Percentiles rank a stretch among this genome's conserved stretches.
These are phyloP conservation scores for Brachionus rotundiformis DNA, from an alignment of 1,140 invertebrate genomes.

Conservation along the genomic window DNA sequence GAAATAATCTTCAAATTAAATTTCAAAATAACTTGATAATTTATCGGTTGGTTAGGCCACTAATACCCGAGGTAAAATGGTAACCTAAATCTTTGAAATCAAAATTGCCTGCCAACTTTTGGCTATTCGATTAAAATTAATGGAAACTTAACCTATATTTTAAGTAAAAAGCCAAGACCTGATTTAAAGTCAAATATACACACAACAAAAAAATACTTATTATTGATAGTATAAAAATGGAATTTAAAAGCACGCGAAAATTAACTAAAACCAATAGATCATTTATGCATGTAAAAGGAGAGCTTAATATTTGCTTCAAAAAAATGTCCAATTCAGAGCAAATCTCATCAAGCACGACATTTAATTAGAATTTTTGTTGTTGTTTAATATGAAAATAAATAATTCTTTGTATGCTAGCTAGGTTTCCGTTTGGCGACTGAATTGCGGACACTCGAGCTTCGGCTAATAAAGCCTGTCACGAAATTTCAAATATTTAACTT, in stretches of 20 bases:
- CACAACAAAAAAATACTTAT: background rate
- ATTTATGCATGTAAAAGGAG: background rate
- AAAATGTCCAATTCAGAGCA: background rate
- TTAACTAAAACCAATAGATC: conserved; percentile 3
- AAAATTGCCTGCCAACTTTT: no score
- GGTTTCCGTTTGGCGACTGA: background rate
- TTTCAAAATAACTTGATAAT: no score
- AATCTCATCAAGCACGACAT: background rate
- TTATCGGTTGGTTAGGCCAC: no score
- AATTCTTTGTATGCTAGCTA: background rate
- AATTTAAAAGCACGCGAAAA: background rate
- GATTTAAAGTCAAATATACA: background rate
- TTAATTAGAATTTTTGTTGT: conserved; percentile 17
- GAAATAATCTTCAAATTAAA: no score
- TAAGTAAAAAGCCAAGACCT: background rate
- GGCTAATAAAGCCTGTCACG: background rate
- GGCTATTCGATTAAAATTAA: no score
- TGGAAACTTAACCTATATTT: conserved; percentile 34
- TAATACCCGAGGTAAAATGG: background rate
- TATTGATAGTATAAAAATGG: background rate
- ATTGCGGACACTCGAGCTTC: background rate
- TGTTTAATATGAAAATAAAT: no score
- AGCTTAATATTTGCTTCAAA: background rate
- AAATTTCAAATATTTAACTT: background rate
- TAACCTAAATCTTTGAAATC: conserved; percentile 1